Evolutionary conservation across 2,888 invertebrate genomes (phyloP).

Genomic region (Orchestes rusci): DNA sequence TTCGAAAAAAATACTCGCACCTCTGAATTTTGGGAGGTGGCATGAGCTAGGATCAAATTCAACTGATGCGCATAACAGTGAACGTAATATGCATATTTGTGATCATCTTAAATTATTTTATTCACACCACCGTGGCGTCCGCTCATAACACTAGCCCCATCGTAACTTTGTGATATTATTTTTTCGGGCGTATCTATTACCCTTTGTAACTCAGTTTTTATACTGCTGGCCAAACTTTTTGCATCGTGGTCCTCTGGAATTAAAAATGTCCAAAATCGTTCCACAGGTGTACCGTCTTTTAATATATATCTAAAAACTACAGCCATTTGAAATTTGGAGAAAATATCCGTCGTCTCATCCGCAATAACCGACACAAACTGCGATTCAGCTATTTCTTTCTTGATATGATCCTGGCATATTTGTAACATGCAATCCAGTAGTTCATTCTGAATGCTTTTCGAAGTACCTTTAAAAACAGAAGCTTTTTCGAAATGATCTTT

Average conservation of each 20-base stretch:
- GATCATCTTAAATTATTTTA: constrained; percentile 6
- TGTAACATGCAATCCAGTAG: constrained; percentile 13
- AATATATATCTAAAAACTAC: constrained; percentile 31
- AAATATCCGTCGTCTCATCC: constrained; percentile 35
- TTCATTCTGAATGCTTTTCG: constrained; percentile 17
- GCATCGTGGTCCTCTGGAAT: constrained; percentile 24
- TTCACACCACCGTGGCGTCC: constrained; percentile 8
- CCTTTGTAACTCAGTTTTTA: constrained; percentile 5
- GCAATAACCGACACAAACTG: constrained; percentile 29
- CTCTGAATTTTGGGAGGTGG: constrained; percentile 5
- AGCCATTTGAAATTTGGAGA: constrained; percentile 27
- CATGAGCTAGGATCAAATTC: constrained; percentile 6
- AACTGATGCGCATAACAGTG: constrained; percentile 11
- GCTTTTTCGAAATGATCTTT: constrained; percentile 16
- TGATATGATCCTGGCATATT: constrained; percentile 19
- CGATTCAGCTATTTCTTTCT: constrained; percentile 17
- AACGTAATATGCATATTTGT: constrained; percentile 9
- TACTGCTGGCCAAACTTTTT: constrained; percentile 4
- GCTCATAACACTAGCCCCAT: constrained; percentile 22
- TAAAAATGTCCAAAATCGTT: constrained; percentile 32
- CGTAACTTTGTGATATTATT: constrained; percentile 17
- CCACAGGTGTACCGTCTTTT: constrained; percentile 19
- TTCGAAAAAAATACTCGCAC: constrained; percentile 9
- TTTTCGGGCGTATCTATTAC: constrained; percentile 9
- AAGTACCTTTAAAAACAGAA: constrained; percentile 17